Base-by-base conservation (phyloP, 2,113 vertebrate species). In the Pipa parva region DNA sequence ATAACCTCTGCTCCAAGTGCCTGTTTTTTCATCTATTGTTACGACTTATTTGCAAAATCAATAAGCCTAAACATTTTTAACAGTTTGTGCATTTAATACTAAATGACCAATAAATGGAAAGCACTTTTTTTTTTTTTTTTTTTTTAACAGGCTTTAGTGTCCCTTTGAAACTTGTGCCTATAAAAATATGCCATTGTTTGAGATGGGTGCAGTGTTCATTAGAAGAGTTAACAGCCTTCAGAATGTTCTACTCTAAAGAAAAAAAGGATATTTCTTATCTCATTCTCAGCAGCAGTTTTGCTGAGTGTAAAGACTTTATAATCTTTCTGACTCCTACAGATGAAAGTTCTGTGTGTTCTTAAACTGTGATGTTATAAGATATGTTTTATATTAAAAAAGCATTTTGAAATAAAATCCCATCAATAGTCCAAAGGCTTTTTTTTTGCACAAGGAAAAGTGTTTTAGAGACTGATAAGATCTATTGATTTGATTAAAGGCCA, bases 401-500 rank as follows among this genome's bases (percentile, higher is more conserved):
- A 13, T 45, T 17, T 57, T 39, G 48, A 67, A 63, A 74, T 2
- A 28, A 50, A 33, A 22, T 37, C 56, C 55, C 71, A 59, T 60
- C 50, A 33, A 70, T 20, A 22, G 68, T 72, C 60, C 59, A 20
- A 37, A 26, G 13, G 52, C 27, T 45, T 45, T 39, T 45, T 45
- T 39, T 27, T 56, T 52, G 54, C 36, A 63, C 11, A 46, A 0
- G 25, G 22, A 10, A 8, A 13, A 42, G 18, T 59, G 45, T 63
- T 77, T 78, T 61, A 57, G 71, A 63, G 74, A 49, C 49, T 59
- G 72, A 63, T 63, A 59, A 72, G 70, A 75, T 42, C 39, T 54
- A 72, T 72, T 29, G 55, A 66, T 66, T 72, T 73, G 74, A 78
- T 70, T 21, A 27, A 69, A 73, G 26, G 17, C 25, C 2, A 2